These are phyloP conservation scores for Mugil cephalus DNA, from an alignment of 2,113 vertebrate species.

Conservation along the genomic window DNA sequence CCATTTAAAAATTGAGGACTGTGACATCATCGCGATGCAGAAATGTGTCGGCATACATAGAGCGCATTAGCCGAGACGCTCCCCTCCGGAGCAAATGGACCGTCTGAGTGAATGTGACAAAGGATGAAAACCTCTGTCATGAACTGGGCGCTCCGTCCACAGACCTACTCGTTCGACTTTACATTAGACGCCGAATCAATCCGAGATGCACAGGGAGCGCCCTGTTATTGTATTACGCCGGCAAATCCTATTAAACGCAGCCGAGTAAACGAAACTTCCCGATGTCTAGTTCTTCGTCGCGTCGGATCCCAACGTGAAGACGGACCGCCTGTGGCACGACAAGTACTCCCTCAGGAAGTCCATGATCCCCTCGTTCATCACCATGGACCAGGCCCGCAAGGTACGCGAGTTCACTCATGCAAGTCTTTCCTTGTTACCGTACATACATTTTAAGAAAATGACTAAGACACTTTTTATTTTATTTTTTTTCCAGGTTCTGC, in stretches of 20 bases:
- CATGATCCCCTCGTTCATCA: slow-evolving; percentile 98
- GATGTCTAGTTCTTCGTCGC: slow-evolving; percentile 94
- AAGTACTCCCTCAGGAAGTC: slow-evolving; percentile 97
- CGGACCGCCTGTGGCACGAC: slow-evolving; percentile 97
- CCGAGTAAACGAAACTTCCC: background rate
- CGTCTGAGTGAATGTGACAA: slow-evolving; percentile 35
- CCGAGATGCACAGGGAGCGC: too few species aligned
- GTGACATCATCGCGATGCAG: too few species aligned
- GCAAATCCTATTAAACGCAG: too few species aligned
- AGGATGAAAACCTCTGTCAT: background rate
- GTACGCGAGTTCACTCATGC: slow-evolving; percentile 75
- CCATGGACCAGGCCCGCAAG: slow-evolving; percentile 97
- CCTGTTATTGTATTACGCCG: too few species aligned
- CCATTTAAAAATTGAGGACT: too few species aligned
- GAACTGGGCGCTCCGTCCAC: background rate
- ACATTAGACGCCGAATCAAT: background rate
- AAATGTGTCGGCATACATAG: background rate
- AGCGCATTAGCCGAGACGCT: background rate
- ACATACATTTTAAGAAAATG: too few species aligned
- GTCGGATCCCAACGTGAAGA: slow-evolving; percentile 96
- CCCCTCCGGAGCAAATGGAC: slow-evolving; percentile 3
- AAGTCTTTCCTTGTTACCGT: background rate
- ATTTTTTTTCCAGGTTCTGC: slow-evolving; percentile 86
- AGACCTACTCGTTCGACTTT: background rate
- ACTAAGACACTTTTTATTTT: background rate